Evolutionary conservation across 37 sponge, comb jelly and placozoan species (phyloP).

Genomic region (Aplysina aerophoba): DNA sequence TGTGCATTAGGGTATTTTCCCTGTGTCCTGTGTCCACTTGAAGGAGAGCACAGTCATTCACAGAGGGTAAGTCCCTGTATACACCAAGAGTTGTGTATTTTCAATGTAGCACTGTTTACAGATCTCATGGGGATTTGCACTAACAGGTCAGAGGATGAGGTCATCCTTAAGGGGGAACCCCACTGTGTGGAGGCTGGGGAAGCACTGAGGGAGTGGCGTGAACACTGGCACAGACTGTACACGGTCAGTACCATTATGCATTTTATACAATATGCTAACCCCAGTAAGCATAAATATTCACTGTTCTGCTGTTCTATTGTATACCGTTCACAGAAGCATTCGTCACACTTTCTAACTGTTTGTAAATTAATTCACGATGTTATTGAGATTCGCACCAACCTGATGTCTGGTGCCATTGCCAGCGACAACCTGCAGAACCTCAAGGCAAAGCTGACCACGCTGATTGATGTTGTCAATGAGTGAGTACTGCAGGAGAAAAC

Average conservation of each 20-base stretch:
- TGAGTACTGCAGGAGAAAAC: background rate
- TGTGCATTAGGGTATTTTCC: constrained; percentile 63
- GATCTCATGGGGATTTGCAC: too few relatives aligned
- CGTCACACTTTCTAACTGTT: background rate
- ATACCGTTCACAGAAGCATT: background rate
- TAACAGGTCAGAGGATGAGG: background rate
- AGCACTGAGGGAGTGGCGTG: constrained; percentile 53
- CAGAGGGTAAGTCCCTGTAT: background rate
- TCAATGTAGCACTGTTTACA: too few relatives aligned
- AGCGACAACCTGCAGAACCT: constrained; percentile 61
- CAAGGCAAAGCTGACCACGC: constrained; percentile 54
- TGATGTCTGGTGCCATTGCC: background rate
- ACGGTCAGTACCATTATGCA: too few relatives aligned
- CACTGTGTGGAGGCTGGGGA: constrained; percentile 55
- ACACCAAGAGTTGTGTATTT: background rate
- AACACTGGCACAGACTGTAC: constrained; percentile 43
- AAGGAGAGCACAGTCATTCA: constrained; percentile 30
- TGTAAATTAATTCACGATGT: constrained; percentile 7
- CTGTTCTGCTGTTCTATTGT: too few relatives aligned
- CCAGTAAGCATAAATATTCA: too few relatives aligned
- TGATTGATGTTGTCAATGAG: constrained; percentile 61
- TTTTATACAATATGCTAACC: too few relatives aligned
- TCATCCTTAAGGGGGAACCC: constrained; percentile 48
- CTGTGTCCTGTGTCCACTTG: constrained; percentile 45
- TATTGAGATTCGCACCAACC: background rate